A percentile compares a stretch with the other conserved stretches of the same genome.
These are phyloP conservation scores for Salminus brasiliensis DNA, from an alignment of 2,113 vertebrate species.

Conservation along the genomic window DNA sequence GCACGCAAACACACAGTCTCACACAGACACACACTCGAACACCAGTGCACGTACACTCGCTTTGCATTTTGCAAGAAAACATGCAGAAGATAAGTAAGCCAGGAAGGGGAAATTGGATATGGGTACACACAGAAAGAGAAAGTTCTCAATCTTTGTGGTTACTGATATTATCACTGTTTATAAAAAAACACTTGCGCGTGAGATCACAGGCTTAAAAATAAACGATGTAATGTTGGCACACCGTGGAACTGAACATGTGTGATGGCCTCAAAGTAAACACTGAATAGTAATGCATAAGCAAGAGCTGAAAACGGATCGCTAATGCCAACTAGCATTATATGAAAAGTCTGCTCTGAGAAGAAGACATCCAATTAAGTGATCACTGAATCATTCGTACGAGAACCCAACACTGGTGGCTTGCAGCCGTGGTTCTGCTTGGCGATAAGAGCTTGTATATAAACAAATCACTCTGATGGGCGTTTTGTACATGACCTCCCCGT, in stretches of 20 bases:
- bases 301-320: neutral
- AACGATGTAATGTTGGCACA: neutral
- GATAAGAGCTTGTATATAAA: neutral
- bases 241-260: neutral
- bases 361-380: neutral
- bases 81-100: conserved; percentile 57
- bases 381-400: neutral
- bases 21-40: conserved; percentile 3
- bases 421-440: neutral
- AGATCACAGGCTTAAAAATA: conserved; percentile 29
- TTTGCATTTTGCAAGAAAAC: conserved; percentile 54
- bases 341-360: neutral
- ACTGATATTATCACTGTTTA: conserved; percentile 54
- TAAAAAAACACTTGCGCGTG: conserved; percentile 20
- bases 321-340: neutral
- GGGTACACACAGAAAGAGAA: conserved; percentile 61
- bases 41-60: conserved; percentile 24
- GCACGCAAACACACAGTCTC: neutral
- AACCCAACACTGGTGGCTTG: neutral
- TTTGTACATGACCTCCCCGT: conserved; percentile 7
- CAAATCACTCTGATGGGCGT: neutral
- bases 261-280: neutral
- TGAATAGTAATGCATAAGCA: neutral
- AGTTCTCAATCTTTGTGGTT: conserved; percentile 56
- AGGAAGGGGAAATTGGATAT: conserved; percentile 67